Conservation (phyloP, 2,113 vertebrate genomes). For the Bufo bufo region DNA sequence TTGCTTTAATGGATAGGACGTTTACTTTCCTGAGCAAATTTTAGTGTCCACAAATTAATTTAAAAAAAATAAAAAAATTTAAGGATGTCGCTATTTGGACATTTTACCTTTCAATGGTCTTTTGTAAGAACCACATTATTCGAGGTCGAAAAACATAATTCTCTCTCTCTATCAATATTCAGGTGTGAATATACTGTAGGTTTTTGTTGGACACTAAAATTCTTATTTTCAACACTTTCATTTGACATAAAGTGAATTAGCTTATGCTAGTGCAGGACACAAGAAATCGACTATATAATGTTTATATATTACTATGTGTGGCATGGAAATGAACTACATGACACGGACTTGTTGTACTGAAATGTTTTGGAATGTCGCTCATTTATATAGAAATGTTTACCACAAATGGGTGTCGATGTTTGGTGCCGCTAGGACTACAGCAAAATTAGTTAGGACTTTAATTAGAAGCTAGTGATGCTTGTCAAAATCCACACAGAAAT, state of each 20-base stretch:
- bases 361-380: slow-evolving; percentile 86
- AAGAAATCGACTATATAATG: slow-evolving; percentile 72
- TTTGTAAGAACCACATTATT: slow-evolving; percentile 54
- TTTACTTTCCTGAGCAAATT: slow-evolving; percentile 89
- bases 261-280: slow-evolving; percentile 76
- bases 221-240: slow-evolving; percentile 70
- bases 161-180: slow-evolving; percentile 50
- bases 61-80: slow-evolving; percentile 63
- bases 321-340: slow-evolving; percentile 85
- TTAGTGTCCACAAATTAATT: slow-evolving; percentile 88
- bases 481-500: slow-evolving; percentile 75
- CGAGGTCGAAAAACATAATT: slow-evolving; percentile 62
- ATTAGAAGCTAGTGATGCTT: slow-evolving; percentile 73
- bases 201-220: slow-evolving; percentile 81
- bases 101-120: slow-evolving; percentile 63
- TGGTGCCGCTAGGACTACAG: slow-evolving; percentile 83
- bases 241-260: slow-evolving; percentile 72
- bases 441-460: slow-evolving; percentile 76
- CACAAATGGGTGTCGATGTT: slow-evolving; percentile 91
- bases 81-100: slow-evolving; percentile 67
- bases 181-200: slow-evolving; percentile 47
- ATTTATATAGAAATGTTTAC: slow-evolving; percentile 91
- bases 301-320: slow-evolving; percentile 81
- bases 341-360: slow-evolving; percentile 73
- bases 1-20: slow-evolving; percentile 86